Evolutionary conservation across 2,113 vertebrate genomes (phyloP), one percentile per base, ranked within the genome.

Genomic region (Bambusicola thoracicus): DNA sequence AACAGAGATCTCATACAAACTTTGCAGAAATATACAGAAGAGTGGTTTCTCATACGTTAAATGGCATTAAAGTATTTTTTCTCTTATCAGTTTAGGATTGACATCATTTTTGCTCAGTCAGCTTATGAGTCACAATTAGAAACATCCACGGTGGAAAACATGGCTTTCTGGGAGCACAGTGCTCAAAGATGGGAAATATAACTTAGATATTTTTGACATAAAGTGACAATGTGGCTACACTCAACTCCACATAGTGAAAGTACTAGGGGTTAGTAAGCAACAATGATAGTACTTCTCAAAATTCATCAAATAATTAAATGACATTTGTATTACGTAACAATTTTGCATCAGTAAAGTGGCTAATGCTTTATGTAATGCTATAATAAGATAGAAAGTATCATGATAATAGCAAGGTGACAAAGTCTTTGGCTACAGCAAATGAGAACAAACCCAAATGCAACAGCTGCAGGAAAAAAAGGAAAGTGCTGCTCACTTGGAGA

Each of bases 31-130:
- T 15, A 24, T 43, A 34, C 61, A 70, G 62, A 84, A 87, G 58
- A 85, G n/a, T 2, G 5, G 40, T 24, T 84, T 89, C 63, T 87
- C n/a, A 18, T 44, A 38, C 16, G 48, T 62, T 91, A 80, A 70
- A 72, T 69, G 55, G 4, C 15, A 15, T 11, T 65, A 44, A 72
- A 85, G 2, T 10, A 32, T 72, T 48, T 11, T 62, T 32, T 63
- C 44, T 63, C 24, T 56, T 44, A 58, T 51, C 38, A 68, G 41
- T 82, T 80, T 73, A 80, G 65, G n/a, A 29, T 18, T 70, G 34
- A 51, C 24, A 36, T 49, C 24, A 65, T 92, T 93, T 93, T 90
- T 73, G 40, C 74, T 93, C 49, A 93, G 63, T 36, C 85, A 73
- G 8, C 16, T 73, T 55, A 69, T 87, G 90, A 92, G 49, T 95